A percentile compares a stretch with the other conserved stretches of the same genome.
Evolutionary conservation across 2,797 vertebrate genomes (phyloP).

Genomic region (Limnodromus scolopaceus): DNA sequence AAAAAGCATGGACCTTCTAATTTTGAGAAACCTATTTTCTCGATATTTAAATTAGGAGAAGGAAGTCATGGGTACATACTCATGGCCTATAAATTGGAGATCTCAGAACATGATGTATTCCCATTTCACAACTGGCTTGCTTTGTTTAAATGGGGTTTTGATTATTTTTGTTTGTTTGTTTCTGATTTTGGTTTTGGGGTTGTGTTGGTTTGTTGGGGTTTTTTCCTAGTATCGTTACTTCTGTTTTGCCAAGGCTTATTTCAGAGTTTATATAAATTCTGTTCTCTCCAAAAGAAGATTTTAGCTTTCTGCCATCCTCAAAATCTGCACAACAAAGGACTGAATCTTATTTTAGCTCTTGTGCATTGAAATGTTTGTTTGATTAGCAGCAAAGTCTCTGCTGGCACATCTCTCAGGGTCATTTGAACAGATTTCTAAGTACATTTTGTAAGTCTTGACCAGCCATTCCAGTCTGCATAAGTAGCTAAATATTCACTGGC

Average conservation of each 20-base stretch:
- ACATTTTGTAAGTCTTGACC: not conserved
- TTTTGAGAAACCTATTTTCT: not conserved
- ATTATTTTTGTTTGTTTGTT: accelerated
- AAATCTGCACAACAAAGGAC: not conserved
- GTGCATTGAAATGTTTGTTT: not conserved
- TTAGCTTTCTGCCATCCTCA: not conserved
- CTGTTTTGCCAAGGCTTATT: not conserved
- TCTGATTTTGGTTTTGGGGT: not conserved
- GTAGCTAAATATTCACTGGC: not conserved
- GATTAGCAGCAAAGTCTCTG: not conserved
- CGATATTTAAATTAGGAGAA: not conserved
- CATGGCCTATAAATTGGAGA: not conserved
- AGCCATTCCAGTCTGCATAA: not conserved
- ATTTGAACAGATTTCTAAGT: not conserved
- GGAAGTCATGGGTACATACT: not conserved
- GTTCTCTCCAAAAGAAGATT: not conserved
- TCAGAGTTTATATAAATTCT: not conserved
- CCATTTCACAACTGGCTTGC: not conserved
- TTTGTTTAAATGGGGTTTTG: not conserved
- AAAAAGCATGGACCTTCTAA: not conserved
- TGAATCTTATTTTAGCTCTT: not conserved
- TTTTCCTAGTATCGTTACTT: not conserved
- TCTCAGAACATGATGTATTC: not conserved
- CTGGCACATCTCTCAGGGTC: not conserved
- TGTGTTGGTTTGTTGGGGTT: accelerated